Base-by-base conservation (phyloP, 2,113 vertebrate species). In the Miniopterus natalensis region DNA sequence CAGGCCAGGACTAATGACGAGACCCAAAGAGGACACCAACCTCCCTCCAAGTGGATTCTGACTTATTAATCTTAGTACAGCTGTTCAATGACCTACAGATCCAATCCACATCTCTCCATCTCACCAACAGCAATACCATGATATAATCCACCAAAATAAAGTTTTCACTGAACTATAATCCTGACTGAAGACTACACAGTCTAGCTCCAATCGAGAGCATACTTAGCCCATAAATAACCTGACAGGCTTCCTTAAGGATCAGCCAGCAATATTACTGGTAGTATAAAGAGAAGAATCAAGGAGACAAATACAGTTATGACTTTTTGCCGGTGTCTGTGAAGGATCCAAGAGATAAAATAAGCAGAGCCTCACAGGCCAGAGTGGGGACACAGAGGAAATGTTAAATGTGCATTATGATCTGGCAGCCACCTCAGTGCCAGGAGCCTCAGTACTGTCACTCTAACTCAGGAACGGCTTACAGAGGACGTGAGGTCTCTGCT, bases 1-100 rank as follows among this genome's bases (percentile, higher is more conserved):
- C 49, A 75, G 77, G 63, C 61, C 47, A 84, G 70, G 13, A 70
- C 71, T 95, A 66, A 88, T 63, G 57, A 73, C 55, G 89, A 59
- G 79, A 94, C 73, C 77, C 81, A 94, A 95, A 84, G 25, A 95
- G 53, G 90, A 95, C 65, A 88, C 25, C 47, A 94, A 84, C 23
- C 23, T 96, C 73, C 66, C 68, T 83, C 89, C 73, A 89, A 85
- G 18, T 74, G 29, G 79, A 84, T 55, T 81, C 53, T 49, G 66
- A 93, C 36, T 89, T 91, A 59, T 51, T 83, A 77, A 88, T 89
- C 80, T 95, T 73, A 91, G 65, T 71, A 79, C 17, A 61, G 55
- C 65, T 95, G 59, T 70, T 90, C 88, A 95, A 18, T 65, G 36
- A 90, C 36, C 66, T 85, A 74, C 31, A 94, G 68, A 85, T 71